Base-by-base conservation (phyloP, 2,797 vertebrate species). In the Parauchenoglanis punctatus region DNA sequence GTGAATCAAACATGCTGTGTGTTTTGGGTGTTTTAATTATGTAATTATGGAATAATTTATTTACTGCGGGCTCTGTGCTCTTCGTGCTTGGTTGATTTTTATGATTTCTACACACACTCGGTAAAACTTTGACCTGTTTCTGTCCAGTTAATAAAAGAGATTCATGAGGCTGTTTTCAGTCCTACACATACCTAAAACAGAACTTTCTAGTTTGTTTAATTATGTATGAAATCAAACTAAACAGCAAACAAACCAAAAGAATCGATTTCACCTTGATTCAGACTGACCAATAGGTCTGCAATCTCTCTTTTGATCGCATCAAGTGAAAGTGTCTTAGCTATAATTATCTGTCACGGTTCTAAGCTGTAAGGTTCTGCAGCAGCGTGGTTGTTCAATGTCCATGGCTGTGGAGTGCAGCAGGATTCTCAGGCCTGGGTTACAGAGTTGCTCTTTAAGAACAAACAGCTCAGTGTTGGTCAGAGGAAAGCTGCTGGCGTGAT, bases 401-500 rank as follows among this genome's bases (percentile, higher is more conserved):
- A 5, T 23, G 28, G 17, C 28, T 78, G 17, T 23, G 54, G 17
- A 40, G 54, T 23, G 54, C 59, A 35, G 18, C 56, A 40, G 13
- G n/a, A n/a, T 20, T 20, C 35, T 49, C 40, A 13, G 23, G 72
- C 44, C 44, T 77, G 44, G 7, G 76, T n/a, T 77, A 76, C 73
- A 77, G 73, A 73, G 70, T 76, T n/a, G 13, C 73, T 77, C 6
- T 28, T 56, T 54, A 54, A 77, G 46, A 52, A 44, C 12, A 54
- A 70, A 84, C 61, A 78, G 78, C 12, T 61, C 58, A 81, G 54
- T 81, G 77, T 81, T 81, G 77, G 54, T 10, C 12, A 13, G 56
- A 25, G 56, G 35, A 80, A 23, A n/a, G n/a, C 76, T 35, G 54
- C 76, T 12, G 76, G 52, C 17, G 12, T 65, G 73, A 67, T 85